These are phyloP conservation scores for Cyphomyrmex costatus DNA, from an alignment of 1,140 invertebrate genomes.

Conservation along the genomic window DNA sequence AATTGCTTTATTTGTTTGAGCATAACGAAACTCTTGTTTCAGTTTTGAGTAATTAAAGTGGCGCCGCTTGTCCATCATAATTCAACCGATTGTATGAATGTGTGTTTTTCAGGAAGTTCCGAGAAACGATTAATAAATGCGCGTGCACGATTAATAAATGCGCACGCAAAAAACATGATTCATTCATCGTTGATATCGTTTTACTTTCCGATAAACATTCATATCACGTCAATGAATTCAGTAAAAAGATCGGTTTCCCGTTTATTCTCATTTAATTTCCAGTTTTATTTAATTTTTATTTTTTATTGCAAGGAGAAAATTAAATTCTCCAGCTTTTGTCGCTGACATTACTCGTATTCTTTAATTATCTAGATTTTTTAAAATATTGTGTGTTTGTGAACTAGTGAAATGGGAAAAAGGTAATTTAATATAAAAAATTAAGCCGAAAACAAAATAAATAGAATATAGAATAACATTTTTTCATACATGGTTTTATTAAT, in stretches of 20 bases:
- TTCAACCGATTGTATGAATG: background rate
- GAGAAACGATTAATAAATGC: slow-evolving; percentile 13
- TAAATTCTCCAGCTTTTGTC: background rate
- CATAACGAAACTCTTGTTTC: slow-evolving; percentile 22
- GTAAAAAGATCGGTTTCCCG: background rate
- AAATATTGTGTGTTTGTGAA: background rate
- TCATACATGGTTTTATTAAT: too few relatives aligned
- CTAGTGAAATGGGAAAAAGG: too few relatives aligned
- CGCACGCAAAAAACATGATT: background rate
- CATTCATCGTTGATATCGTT: background rate
- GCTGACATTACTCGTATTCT: background rate
- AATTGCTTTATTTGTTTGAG: slow-evolving; percentile 49
- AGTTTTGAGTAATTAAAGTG: slow-evolving; percentile 64
- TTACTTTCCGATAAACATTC: background rate
- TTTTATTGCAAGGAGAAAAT: background rate
- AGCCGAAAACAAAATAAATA: too few relatives aligned
- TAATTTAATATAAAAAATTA: too few relatives aligned
- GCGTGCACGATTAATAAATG: background rate
- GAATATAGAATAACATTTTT: too few relatives aligned
- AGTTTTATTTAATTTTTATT: background rate
- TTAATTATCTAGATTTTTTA: background rate
- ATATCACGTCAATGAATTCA: background rate
- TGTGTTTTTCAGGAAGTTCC: slow-evolving; percentile 5
- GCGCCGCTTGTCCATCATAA: slow-evolving; percentile 42
- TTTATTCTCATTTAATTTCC: background rate